Evolutionary conservation across 2,888 invertebrate genomes (phyloP).

Genomic region (Heliconius hortense): DNA sequence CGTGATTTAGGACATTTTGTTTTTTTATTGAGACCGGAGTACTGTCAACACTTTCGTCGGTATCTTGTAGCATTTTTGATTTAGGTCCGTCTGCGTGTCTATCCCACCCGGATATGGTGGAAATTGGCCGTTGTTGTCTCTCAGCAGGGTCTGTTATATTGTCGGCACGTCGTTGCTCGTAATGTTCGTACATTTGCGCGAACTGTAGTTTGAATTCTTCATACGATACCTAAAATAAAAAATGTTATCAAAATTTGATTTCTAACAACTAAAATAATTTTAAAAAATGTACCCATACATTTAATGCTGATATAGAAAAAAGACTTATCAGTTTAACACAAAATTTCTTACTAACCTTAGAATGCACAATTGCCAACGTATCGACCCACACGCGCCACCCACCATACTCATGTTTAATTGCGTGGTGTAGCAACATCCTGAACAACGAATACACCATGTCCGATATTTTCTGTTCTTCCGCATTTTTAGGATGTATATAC

Average conservation of each 20-base stretch:
- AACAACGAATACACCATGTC: constrained; percentile 99
- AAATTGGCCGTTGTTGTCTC: constrained; percentile 95
- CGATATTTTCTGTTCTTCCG: constrained; percentile 97
- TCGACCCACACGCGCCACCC: constrained; percentile 99
- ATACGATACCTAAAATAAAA: constrained; percentile 90
- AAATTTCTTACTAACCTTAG: constrained; percentile 84
- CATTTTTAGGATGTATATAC: constrained; percentile 97
- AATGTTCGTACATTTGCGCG: constrained; percentile 98
- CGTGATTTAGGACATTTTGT: constrained; percentile 67
- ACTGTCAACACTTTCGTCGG: constrained; percentile 53
- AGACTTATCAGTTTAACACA: no score
- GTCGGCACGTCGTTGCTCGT: constrained; percentile 95
- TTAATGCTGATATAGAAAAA: no score
- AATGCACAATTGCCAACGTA: constrained; percentile 99
- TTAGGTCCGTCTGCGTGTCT: constrained; percentile 71
- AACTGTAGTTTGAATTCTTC: constrained; percentile 99
- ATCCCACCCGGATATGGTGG: constrained; percentile 98
- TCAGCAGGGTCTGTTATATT: constrained; percentile 97
- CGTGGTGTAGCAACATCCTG: constrained; percentile 98
- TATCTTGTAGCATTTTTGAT: constrained; percentile 47
- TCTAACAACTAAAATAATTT: background rate
- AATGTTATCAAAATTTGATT: background rate
- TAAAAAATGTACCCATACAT: background rate
- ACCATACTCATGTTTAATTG: constrained; percentile 99
- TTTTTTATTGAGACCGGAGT: constrained; percentile 54